Conservation (phyloP, 1,140 invertebrate species). For the Hermatobates lingyangjiaoensis region DNA sequence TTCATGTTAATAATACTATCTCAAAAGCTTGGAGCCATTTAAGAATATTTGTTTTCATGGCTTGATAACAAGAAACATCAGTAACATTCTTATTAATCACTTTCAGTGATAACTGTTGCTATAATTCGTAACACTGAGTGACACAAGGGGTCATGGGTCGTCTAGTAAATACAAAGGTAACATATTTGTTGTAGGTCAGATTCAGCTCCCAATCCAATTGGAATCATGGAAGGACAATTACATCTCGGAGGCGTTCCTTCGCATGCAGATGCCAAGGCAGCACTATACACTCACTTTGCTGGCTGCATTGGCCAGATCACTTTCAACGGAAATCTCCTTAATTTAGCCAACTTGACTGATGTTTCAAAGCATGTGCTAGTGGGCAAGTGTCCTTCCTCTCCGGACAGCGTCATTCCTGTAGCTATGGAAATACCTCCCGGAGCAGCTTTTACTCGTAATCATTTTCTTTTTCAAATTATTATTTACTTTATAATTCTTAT, state of each 20-base stretch:
- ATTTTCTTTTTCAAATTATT: not conserved
- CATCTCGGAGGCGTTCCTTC: conserved; percentile 71
- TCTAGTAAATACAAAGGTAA: too few species aligned
- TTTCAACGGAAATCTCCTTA: conserved; percentile 57
- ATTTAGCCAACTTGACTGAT: conserved; percentile 55
- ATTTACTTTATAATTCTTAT: conserved; percentile 6
- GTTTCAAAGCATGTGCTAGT: conserved; percentile 36
- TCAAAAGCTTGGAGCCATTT: too few species aligned
- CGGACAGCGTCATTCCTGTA: conserved; percentile 10
- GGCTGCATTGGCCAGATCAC: conserved; percentile 79
- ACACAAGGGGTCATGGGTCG: too few species aligned
- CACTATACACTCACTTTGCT: conserved; percentile 34
- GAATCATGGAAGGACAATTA: conserved; percentile 45
- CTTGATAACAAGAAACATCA: too few species aligned
- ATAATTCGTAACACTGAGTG: too few species aligned
- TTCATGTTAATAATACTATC: too few species aligned
- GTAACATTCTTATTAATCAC: not conserved
- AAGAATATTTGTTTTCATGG: too few species aligned
- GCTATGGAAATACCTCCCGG: not conserved
- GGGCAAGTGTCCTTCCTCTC: conserved; percentile 35
- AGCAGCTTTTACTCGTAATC: not conserved
- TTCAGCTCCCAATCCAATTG: conserved; percentile 30
- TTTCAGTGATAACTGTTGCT: conserved; percentile 3
- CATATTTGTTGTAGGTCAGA: conserved; percentile 29
- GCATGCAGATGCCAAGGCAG: conserved; percentile 27